A percentile compares a stretch with the other conserved stretches of the same genome.
phyloP scores from a whole-genome alignment of 2,888 invertebrate genomes.

The Gasteruption jaculator region DNA sequence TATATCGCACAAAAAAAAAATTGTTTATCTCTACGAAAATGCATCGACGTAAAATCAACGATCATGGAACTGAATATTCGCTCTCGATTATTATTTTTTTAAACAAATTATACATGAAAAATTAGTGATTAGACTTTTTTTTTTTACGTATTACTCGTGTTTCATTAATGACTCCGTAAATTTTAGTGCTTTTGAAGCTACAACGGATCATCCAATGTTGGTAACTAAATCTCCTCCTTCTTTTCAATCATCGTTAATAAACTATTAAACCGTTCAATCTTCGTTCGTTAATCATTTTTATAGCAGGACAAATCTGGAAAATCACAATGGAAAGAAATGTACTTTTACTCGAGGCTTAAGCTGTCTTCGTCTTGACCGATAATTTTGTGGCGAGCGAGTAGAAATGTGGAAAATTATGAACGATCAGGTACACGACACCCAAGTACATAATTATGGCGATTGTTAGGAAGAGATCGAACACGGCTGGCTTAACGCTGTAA shows the following conservation, averaged over 20 bases:
- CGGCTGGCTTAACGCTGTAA: slow-evolving; percentile 93
- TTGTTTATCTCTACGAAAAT: too few species aligned
- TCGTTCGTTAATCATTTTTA: slow-evolving; percentile 8
- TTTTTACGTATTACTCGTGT: neutral
- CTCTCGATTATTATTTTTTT: too few species aligned
- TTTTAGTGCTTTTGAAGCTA: too few species aligned
- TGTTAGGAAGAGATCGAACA: slow-evolving; percentile 94
- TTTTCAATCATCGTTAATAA: too few species aligned
- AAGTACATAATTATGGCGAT: slow-evolving; percentile 81
- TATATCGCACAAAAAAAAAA: too few species aligned
- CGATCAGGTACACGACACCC: slow-evolving; percentile 74
- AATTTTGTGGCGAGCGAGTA: slow-evolving; percentile 58
- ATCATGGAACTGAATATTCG: too few species aligned
- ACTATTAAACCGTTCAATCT: too few species aligned
- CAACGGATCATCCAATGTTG: too few species aligned
- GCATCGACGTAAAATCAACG: too few species aligned
- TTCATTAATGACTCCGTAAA: neutral
- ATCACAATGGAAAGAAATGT: too few species aligned
- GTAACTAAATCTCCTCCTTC: too few species aligned
- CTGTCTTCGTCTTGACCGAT: slow-evolving; percentile 39
- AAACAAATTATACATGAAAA: slow-evolving; percentile 6
- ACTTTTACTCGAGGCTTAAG: slow-evolving; percentile 27
- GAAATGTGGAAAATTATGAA: slow-evolving; percentile 67
- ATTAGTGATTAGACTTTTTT: neutral
- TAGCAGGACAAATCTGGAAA: neutral